Evolutionary conservation across 2,113 vertebrate species (phyloP).

Genomic region (Entelurus aequoreus): DNA sequence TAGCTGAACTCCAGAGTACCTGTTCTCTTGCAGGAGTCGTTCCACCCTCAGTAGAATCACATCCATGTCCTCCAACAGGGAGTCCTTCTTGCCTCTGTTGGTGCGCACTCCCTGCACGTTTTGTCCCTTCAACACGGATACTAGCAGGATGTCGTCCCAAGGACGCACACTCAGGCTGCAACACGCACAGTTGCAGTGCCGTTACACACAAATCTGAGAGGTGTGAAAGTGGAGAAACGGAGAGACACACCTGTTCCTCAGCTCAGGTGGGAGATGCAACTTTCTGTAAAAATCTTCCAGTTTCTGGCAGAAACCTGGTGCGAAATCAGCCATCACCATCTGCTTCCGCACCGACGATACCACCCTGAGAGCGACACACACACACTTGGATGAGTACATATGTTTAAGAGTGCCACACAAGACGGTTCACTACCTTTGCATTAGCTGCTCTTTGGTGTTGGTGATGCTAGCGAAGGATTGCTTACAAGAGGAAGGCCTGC

Average conservation of each 20-base stretch:
- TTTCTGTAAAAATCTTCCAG: constrained; percentile 68
- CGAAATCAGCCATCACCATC: constrained; percentile 71
- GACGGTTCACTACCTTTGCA: constrained; percentile 42
- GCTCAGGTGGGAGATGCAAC: constrained; percentile 59
- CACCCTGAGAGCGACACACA: constrained; percentile 58
- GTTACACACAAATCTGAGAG: neutral
- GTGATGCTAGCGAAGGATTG: constrained; percentile 8
- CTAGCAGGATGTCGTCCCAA: constrained; percentile 78
- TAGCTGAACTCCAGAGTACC: constrained; percentile 43
- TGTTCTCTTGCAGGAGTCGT: constrained; percentile 59
- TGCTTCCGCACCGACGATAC: constrained; percentile 65
- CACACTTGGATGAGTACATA: neutral
- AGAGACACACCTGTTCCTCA: constrained; percentile 61
- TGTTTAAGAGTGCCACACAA: too few species aligned
- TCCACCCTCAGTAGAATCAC: constrained; percentile 66
- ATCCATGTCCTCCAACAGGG: constrained; percentile 63
- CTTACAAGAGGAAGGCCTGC: constrained; percentile 1
- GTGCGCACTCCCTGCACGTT: constrained; percentile 70
- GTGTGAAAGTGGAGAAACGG: neutral
- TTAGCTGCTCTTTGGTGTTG: constrained; percentile 19
- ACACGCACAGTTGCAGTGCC: neutral
- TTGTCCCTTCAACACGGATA: constrained; percentile 77
- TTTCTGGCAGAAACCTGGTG: constrained; percentile 61
- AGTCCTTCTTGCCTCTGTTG: constrained; percentile 65
- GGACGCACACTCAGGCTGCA: constrained; percentile 67